A percentile compares a stretch with the other conserved stretches of the same genome.
Conservation (phyloP, 2,797 vertebrate genomes). For the Rhynchotus rufescens region DNA sequence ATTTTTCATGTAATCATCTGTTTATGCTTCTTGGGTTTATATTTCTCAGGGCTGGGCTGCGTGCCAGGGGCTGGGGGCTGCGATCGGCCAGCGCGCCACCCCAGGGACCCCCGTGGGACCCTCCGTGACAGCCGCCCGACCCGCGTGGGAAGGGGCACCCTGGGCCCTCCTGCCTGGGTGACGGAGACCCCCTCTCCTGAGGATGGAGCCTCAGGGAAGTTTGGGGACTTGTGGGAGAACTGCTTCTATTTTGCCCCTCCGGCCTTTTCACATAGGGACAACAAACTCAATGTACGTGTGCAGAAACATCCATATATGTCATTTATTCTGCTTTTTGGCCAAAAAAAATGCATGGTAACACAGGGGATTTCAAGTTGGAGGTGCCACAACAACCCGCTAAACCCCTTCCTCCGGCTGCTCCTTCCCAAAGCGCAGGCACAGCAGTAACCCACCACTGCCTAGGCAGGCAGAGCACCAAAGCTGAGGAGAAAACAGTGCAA, state of each 20-base stretch:
- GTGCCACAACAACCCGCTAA: background rate
- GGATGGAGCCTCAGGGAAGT: background rate
- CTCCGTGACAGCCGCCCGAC: slow-evolving; percentile 22
- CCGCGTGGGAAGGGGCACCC: background rate
- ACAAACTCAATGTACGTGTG: accelerated
- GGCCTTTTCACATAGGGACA: background rate
- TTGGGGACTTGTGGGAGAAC: background rate
- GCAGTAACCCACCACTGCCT: background rate
- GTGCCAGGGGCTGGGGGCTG: slow-evolving; percentile 50
- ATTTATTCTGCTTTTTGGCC: background rate
- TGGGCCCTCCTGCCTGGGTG: background rate
- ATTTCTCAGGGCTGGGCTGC: slow-evolving; percentile 57
- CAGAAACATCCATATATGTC: background rate
- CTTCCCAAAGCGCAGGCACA: background rate
- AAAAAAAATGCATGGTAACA: background rate
- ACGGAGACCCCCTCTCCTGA: too few relatives aligned
- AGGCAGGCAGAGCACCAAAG: background rate
- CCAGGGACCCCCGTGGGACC: background rate
- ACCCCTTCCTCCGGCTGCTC: background rate
- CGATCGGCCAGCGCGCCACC: background rate
- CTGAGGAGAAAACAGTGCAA: background rate
- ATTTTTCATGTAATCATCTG: slow-evolving; percentile 72
- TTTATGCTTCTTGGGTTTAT: slow-evolving; percentile 72
- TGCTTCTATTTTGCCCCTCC: background rate
- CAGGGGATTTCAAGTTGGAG: background rate